Conservation (phyloP, 2,888 invertebrate genomes). For the Scaptomyza tumidula region DNA sequence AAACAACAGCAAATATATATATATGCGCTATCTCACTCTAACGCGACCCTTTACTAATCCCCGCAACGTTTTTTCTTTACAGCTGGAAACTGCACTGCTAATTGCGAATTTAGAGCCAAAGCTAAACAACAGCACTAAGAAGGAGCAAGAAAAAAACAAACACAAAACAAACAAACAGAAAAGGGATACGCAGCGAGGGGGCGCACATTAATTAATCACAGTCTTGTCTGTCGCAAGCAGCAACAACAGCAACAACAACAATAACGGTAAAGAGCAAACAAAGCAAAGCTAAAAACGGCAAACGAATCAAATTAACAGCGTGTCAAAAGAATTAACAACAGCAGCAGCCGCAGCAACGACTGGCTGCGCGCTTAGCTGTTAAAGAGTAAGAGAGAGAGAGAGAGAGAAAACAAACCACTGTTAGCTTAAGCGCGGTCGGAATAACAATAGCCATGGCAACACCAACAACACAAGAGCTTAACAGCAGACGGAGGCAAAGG, state of each 20-base stretch:
- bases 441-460: constrained; percentile 3
- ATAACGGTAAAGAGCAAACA: constrained; percentile 10
- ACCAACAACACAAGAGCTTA: constrained; percentile 1
- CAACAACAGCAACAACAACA: constrained; percentile 3
- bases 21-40: neutral
- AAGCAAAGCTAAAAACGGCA: neutral
- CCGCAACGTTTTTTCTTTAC: constrained; percentile 58
- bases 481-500: constrained; percentile 8
- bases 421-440: neutral
- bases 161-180: constrained; percentile 31
- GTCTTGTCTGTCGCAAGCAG: constrained; percentile 49
- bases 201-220: constrained; percentile 79
- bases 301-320: constrained; percentile 57
- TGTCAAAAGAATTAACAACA: constrained; percentile 33
- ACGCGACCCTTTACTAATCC: constrained; percentile 26
- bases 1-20: neutral
- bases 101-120: constrained; percentile 75
- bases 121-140: constrained; percentile 24
- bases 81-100: constrained; percentile 80
- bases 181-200: constrained; percentile 40
- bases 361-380: neutral
- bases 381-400: neutral
- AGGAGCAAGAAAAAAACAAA: constrained; percentile 3
- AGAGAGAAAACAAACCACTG: neutral
- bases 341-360: neutral